A percentile compares a stretch with the other conserved stretches of the same genome.
Evolutionary conservation across 1,140 invertebrate genomes (phyloP).

Genomic region (Drosophila bocqueti): DNA sequence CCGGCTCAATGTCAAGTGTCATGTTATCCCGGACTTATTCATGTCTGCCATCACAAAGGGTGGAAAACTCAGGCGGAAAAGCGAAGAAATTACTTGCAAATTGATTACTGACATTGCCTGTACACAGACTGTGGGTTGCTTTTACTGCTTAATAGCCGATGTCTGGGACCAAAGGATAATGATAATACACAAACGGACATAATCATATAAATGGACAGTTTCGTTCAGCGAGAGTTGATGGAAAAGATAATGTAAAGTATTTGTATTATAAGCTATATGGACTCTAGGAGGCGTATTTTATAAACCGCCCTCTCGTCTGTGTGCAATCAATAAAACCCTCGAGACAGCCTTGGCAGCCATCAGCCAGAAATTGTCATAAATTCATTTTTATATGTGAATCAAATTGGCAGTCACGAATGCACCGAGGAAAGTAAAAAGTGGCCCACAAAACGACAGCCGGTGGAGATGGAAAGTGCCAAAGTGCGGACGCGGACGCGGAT

Average conservation of each 20-base stretch:
- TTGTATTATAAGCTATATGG: neutral
- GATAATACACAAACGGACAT: conserved; percentile 8
- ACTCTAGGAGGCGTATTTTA: neutral
- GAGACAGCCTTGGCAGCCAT: conserved; percentile 66
- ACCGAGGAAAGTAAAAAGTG: conserved; percentile 42
- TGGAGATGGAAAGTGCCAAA: conserved; percentile 61
- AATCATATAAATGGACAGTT: neutral
- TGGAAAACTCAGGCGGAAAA: conserved; percentile 34
- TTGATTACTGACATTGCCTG: conserved; percentile 71
- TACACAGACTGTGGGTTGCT: conserved; percentile 50
- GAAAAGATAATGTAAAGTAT: neutral
- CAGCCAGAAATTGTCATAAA: conserved; percentile 83
- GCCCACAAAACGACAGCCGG: conserved; percentile 28
- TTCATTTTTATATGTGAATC: conserved; percentile 69
- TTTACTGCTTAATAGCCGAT: conserved; percentile 65
- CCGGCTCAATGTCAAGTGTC: conserved; percentile 73
- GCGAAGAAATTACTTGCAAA: conserved; percentile 69
- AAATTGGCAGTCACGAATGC: conserved; percentile 73
- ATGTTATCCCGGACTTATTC: conserved; percentile 74
- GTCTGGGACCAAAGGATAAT: conserved; percentile 20
- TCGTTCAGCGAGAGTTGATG: conserved; percentile 5
- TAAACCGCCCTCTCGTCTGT: conserved; percentile 13
- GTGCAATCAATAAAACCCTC: conserved; percentile 52
- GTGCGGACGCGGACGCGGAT: conserved; percentile 20
- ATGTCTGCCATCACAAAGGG: conserved; percentile 57